Conservation (phyloP, 2,797 vertebrate species). For the Okamejei kenojei region DNA sequence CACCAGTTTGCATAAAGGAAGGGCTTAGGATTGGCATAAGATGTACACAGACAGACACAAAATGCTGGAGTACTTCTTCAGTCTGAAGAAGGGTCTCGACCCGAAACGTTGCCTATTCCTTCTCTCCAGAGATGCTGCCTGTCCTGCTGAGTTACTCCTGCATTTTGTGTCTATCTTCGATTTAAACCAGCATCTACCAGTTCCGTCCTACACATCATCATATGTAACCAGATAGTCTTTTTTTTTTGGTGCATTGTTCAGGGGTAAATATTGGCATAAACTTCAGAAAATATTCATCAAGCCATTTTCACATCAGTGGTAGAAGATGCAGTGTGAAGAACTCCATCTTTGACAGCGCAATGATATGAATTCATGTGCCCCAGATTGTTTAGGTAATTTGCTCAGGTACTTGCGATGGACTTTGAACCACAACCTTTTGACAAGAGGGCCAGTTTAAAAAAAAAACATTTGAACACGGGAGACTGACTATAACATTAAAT, state of each 20-base stretch:
- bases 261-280: neutral
- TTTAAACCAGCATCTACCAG: no score
- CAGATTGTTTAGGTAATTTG: neutral
- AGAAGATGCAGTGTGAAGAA: neutral
- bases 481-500: neutral
- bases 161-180: no score
- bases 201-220: no score
- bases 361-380: neutral
- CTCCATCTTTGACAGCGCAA: neutral
- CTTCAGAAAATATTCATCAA: no score
- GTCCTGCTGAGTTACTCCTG: no score
- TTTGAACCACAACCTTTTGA: neutral
- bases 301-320: neutral
- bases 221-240: neutral
- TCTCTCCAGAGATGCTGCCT: no score
- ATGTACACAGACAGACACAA: no score
- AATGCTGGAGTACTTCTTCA: no score
- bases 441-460: no score
- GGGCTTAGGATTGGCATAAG: neutral
- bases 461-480: neutral
- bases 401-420: neutral
- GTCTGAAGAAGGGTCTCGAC: no score
- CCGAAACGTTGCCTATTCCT: no score
- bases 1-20: neutral
- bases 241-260: neutral